Evolutionary conservation across 2,888 invertebrate species (phyloP).

Genomic region (Leptodirus hochenwartii): DNA sequence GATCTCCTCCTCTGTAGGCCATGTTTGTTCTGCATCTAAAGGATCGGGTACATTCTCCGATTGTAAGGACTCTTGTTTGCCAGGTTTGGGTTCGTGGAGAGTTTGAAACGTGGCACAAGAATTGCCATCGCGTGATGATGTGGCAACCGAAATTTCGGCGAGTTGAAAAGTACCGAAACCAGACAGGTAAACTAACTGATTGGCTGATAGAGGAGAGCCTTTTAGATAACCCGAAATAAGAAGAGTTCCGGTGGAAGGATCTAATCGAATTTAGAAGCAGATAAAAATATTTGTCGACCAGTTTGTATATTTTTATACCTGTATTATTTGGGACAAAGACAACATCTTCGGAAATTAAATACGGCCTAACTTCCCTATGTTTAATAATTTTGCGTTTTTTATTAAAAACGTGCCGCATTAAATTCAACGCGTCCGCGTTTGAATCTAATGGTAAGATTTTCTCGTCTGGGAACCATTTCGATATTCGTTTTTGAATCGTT

Average conservation of each 20-base stretch:
- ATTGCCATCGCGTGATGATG: too few species aligned
- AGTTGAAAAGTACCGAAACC: slow-evolving; percentile 91
- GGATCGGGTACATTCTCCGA: slow-evolving; percentile 71
- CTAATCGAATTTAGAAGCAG: slow-evolving; percentile 6
- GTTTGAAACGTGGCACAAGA: slow-evolving; percentile 30
- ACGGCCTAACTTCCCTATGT: slow-evolving; percentile 63
- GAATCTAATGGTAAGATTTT: slow-evolving; percentile 66
- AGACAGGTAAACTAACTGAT: slow-evolving; percentile 76
- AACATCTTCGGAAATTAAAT: slow-evolving; percentile 66
- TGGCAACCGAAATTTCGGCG: slow-evolving; percentile 55
- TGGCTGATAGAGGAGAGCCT: slow-evolving; percentile 68
- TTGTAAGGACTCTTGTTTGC: slow-evolving; percentile 53
- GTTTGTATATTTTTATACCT: slow-evolving; percentile 15
- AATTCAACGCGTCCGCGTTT: slow-evolving; percentile 51
- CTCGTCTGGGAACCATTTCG: slow-evolving; percentile 63
- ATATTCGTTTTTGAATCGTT: slow-evolving; percentile 40
- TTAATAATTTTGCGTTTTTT: slow-evolving; percentile 61
- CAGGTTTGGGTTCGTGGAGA: slow-evolving; percentile 41
- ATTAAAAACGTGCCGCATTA: slow-evolving; percentile 53
- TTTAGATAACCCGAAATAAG: slow-evolving; percentile 77
- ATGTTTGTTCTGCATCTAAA: slow-evolving; percentile 92
- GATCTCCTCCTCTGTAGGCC: slow-evolving; percentile 88
- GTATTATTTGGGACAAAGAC: slow-evolving; percentile 38
- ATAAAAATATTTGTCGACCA: too few species aligned
- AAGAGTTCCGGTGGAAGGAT: slow-evolving; percentile 36